A percentile compares a stretch with the other conserved stretches of the same genome.
phyloP scores from a whole-genome alignment of 2,888 invertebrate species.

The Barypeithes pellucidus region DNA sequence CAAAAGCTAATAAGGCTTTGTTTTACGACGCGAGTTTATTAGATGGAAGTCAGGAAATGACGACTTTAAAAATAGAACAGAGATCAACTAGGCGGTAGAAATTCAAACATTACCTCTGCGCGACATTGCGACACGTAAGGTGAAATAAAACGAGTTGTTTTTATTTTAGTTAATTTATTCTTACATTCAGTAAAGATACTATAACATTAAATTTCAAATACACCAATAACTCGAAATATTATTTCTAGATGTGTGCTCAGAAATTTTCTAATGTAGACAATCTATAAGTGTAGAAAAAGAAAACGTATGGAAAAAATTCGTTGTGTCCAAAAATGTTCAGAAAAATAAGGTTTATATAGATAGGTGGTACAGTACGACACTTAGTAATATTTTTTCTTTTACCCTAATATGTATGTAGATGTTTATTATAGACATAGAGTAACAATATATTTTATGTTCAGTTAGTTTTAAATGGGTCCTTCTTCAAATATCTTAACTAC shows the following conservation, averaged over 20 bases:
- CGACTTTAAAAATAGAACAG: too few species aligned
- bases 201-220: slow-evolving; percentile 67
- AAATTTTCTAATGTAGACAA: slow-evolving; percentile 59
- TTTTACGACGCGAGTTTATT: too few species aligned
- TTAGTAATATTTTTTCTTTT: slow-evolving; percentile 52
- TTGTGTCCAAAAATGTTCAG: slow-evolving; percentile 49
- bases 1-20: too few species aligned
- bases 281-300: slow-evolving; percentile 57
- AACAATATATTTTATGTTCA: slow-evolving; percentile 54
- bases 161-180: slow-evolving; percentile 58
- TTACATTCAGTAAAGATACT: slow-evolving; percentile 67
- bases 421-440: slow-evolving; percentile 54
- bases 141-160: slow-evolving; percentile 23
- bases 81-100: too few species aligned
- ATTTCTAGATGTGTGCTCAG: slow-evolving; percentile 63
- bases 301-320: slow-evolving; percentile 53
- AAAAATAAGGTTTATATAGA: slow-evolving; percentile 47
- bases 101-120: too few species aligned
- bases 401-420: slow-evolving; percentile 50
- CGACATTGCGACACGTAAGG: neutral
- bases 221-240: slow-evolving; percentile 66
- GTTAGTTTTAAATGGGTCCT: slow-evolving; percentile 52
- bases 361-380: slow-evolving; percentile 54
- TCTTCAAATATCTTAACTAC: slow-evolving; percentile 54
- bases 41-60: too few species aligned